Base-by-base conservation (phyloP, 1,140 invertebrate genomes). In the Diachasma alloeum region DNA sequence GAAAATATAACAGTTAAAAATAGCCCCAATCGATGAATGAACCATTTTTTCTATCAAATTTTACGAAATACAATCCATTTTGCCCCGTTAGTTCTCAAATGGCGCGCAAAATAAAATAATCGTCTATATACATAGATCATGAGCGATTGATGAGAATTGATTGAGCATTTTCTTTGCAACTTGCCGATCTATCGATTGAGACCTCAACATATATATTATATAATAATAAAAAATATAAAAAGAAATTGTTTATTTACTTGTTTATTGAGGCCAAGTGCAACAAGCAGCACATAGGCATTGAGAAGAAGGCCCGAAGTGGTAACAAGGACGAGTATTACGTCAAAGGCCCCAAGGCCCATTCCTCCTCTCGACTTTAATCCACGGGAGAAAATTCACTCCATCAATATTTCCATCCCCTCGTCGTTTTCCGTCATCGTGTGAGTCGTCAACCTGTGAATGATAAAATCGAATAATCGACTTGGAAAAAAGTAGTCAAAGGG, bases 291-390 rank as follows among this genome's bases (percentile, higher is more conserved):
- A 79, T 91, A 93, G 69, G 87, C 89, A 83, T 92, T 93, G 78
- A 93, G 89, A 74, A 93, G 85, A 76, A 93, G 88, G 79, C 92
- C 92, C 78, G 92, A 83, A 79, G 90, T 88, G 81, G 91, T 91
- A 83, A 92, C 90, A 81, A 92, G 88, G 86, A 91, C 89, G 82
- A 92, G 87, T 84, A 90, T 87, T 68, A 92, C 87, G 86, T 87
- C 91, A 78, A 92, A 89, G 85, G 89, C 90, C 88, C 91, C 90
- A 87, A 88, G 87, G 87, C 91, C 89, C 87, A 91, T 91, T 86
- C 88, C 89, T 87, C 78, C 70, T 63, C 79, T 53, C 48, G 48
- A 17, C n/a, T 53, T n/a, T n/a, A 19, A 53, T 53, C 48, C 13
- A n/a, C 48, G n/a, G 17, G 48, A 53, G 15, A 53, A 53, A 53